phyloP scores from a whole-genome alignment of 2,888 invertebrate species.

The Sussaba pulchella region DNA sequence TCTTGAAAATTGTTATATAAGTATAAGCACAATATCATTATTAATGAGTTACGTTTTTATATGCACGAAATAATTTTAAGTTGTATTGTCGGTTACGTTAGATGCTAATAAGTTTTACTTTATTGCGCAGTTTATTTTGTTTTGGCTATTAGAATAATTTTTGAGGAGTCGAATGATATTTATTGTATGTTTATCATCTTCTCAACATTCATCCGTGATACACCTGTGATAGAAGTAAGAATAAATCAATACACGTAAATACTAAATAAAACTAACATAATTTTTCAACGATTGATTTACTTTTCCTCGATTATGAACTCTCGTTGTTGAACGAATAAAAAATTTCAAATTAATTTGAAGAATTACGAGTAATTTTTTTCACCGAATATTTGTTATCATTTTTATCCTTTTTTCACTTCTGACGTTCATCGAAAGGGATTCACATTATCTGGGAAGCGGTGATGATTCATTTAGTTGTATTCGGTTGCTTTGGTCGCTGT shows the following conservation, averaged over 20 bases:
- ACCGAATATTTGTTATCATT: too few relatives aligned
- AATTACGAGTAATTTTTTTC: too few relatives aligned
- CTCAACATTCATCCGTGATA: slow-evolving; percentile 70
- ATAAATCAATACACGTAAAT: slow-evolving; percentile 64
- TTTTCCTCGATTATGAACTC: too few relatives aligned
- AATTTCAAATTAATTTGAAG: not conserved
- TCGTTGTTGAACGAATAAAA: not conserved
- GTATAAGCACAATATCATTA: slow-evolving; percentile 47
- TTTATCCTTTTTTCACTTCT: too few relatives aligned
- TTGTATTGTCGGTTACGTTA: slow-evolving; percentile 12
- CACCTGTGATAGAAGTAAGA: slow-evolving; percentile 74
- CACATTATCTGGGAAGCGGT: too few relatives aligned
- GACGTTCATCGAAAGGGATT: too few relatives aligned
- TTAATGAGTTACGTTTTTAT: slow-evolving; percentile 23
- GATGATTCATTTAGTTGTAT: too few relatives aligned
- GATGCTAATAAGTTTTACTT: slow-evolving; percentile 14
- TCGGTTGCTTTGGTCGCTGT: too few relatives aligned
- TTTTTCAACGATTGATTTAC: slow-evolving; percentile 51
- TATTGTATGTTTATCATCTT: slow-evolving; percentile 58
- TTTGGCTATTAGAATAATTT: slow-evolving; percentile 52
- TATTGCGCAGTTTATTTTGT: slow-evolving; percentile 27
- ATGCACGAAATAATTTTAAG: slow-evolving; percentile 29
- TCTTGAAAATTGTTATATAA: slow-evolving; percentile 60
- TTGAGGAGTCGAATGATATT: slow-evolving; percentile 50
- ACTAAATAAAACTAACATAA: slow-evolving; percentile 61